Base-by-base conservation (phyloP, 2,113 vertebrate species). In the Salvelinus sp. region DNA sequence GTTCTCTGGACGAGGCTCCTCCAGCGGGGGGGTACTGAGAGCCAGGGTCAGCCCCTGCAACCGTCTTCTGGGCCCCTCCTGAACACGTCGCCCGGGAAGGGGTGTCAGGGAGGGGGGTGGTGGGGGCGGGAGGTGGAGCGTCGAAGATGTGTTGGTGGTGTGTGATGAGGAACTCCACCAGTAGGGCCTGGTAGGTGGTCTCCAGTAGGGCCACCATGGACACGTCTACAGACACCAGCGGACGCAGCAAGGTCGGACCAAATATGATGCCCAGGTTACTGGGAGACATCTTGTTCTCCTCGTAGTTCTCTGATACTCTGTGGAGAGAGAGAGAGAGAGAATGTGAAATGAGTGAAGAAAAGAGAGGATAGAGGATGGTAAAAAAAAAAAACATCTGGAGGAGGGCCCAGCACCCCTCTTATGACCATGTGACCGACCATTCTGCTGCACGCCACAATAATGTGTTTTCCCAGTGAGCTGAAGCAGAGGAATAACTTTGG, bases 231-330 rank as follows among this genome's bases (percentile, higher is more conserved):
- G 88, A 82, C 0, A 93, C 87, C 0, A 90, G 90, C 1, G 94
- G 95, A 66, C 95, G 94, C 84, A 98, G 72, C 73, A 98, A 87
- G 0, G 97, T 98, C 0, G 97, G 97, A 3, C 97, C 96, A 47
- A 98, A 98, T 6, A 98, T 94, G 2, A 98, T 98, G 47, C 97
- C 97, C 90, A 98, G 76, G 86, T 98, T 98, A 82, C 94, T 94
- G 0, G 96, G 85, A 14, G 94, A 96, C 97, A 98, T 98, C 89
- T 95, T 97, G 91, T 98, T 98, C 78, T 98, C 94, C 48, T 95
- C 94, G 0, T 79, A 87, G 66, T 88, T 91, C 79, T 93, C 89
- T 7, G 97, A 94, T 77, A 98, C 95, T 91, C 96, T 98, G 83
- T 70, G 64, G 76, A 54, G 30, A 57, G 23, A 1, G n/a, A 14